Conservation (phyloP, 1,140 invertebrate species). For the Drosophila truncata region DNA sequence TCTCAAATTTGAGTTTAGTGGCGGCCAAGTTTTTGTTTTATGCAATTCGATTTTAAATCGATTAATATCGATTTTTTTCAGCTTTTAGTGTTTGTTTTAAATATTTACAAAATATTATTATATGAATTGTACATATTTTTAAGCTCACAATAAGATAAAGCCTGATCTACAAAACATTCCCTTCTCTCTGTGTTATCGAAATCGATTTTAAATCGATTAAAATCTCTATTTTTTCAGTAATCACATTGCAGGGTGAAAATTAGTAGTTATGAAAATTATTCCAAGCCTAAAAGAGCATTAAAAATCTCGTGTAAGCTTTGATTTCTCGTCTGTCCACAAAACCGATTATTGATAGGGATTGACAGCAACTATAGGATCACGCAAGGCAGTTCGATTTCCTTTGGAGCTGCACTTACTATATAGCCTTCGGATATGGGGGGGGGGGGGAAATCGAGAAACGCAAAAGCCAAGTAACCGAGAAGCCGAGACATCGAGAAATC, state of each 20-base stretch:
- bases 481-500: conserved; percentile 4
- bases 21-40: too few relatives aligned
- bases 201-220: neutral
- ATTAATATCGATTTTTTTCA: neutral
- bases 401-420: neutral
- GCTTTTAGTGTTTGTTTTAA: too few relatives aligned
- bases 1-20: neutral
- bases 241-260: too few relatives aligned
- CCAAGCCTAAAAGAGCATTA: neutral
- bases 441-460: neutral
- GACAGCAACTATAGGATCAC: conserved; percentile 15
- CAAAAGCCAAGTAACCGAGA: neutral
- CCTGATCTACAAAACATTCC: too few relatives aligned
- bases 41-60: neutral
- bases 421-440: neutral
- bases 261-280: too few relatives aligned
- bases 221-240: neutral
- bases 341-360: conserved; percentile 18
- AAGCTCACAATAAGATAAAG: too few relatives aligned
- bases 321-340: conserved; percentile 9
- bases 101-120: too few relatives aligned
- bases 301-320: neutral
- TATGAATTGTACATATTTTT: too few relatives aligned
- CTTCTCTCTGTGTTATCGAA: too few relatives aligned
- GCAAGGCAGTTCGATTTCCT: conserved; percentile 23